Percentiles rank a stretch among this genome's conserved stretches.
Evolutionary conservation across 53 echinoderm and acorn worm species (phyloP).

Genomic region (Patiria pectinifera): DNA sequence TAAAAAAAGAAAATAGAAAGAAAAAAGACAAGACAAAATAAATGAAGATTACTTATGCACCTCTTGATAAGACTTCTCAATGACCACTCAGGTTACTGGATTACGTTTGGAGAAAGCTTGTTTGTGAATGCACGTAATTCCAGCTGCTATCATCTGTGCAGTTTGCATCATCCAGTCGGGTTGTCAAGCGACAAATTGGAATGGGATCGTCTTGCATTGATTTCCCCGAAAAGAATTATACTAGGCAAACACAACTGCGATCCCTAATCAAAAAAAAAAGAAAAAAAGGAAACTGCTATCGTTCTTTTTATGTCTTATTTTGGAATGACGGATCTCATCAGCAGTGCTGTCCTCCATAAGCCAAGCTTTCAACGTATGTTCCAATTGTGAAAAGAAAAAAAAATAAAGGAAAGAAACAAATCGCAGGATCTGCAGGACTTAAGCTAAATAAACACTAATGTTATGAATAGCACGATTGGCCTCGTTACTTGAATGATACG

Average conservation of each 20-base stretch:
- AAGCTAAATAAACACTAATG: slow-evolving; percentile 1
- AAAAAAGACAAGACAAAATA: background rate
- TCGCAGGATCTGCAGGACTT: background rate
- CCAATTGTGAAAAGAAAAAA: background rate
- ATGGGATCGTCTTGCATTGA: slow-evolving; percentile 1
- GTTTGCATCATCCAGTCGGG: background rate
- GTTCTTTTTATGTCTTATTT: background rate
- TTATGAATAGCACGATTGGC: background rate
- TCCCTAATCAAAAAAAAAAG: slow-evolving; percentile 24
- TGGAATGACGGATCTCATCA: background rate
- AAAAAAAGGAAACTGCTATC: background rate
- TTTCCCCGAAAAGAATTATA: slow-evolving; percentile 29
- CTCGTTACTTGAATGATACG: background rate
- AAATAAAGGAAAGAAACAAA: background rate
- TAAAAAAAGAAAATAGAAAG: too few relatives aligned
- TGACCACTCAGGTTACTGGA: background rate
- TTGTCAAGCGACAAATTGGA: background rate
- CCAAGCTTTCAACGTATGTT: background rate
- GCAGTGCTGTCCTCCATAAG: background rate
- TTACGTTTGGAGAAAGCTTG: background rate
- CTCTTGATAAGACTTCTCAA: background rate
- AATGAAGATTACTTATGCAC: background rate
- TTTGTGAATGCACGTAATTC: background rate
- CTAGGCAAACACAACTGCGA: slow-evolving; percentile 24
- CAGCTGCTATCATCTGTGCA: background rate